A percentile compares a stretch with the other conserved stretches of the same genome.
phyloP scores from a whole-genome alignment of 1,140 invertebrate species.

The Drosophila ironensis region DNA sequence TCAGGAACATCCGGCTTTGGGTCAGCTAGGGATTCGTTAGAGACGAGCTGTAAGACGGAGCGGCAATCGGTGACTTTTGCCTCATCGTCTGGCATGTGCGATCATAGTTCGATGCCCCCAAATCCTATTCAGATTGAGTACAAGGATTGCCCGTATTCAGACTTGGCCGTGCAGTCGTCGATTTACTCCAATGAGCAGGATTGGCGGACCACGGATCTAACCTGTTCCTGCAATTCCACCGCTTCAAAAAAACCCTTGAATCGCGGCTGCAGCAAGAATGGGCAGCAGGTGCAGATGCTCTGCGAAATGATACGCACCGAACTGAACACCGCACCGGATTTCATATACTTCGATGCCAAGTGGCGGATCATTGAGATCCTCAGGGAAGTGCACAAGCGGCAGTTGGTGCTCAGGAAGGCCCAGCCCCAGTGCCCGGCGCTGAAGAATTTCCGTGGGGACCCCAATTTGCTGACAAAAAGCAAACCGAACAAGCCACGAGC shows the following conservation, averaged over 20 bases:
- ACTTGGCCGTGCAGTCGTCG: conserved; percentile 5
- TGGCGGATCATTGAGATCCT: conserved; percentile 71
- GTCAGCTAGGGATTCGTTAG: no score
- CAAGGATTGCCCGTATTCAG: background rate
- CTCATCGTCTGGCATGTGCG: no score
- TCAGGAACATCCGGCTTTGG: no score
- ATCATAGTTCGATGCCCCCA: no score
- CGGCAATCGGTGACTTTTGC: no score
- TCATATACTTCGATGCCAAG: conserved; percentile 63
- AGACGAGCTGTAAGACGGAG: no score
- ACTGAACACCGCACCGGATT: conserved; percentile 39
- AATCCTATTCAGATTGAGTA: background rate
- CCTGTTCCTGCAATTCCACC: background rate
- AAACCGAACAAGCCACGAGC: background rate
- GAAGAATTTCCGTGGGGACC: background rate
- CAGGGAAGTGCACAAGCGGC: conserved; percentile 56
- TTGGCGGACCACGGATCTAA: background rate
- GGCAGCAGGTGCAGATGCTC: conserved; percentile 46
- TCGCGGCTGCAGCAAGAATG: background rate
- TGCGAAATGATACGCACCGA: conserved; percentile 66
- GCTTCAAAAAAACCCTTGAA: background rate
- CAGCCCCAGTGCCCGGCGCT: background rate
- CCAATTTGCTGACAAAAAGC: background rate
- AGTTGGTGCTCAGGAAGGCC: conserved; percentile 42
- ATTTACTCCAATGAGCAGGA: conserved; percentile 11